Conservation (phyloP, 2,797 vertebrate genomes). For the Podarcis siculus region DNA sequence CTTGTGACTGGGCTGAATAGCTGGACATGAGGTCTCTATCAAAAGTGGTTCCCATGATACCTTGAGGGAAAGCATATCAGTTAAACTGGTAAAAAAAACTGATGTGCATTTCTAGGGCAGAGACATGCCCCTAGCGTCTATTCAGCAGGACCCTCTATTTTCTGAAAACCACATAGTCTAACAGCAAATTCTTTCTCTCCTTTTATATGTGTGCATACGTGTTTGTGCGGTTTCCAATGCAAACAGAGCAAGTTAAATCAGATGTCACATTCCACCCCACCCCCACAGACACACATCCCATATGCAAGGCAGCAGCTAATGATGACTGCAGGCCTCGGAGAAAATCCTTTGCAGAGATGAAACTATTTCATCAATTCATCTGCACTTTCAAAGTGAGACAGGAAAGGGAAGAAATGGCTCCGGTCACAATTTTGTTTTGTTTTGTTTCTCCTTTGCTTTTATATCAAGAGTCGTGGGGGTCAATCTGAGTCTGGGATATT, state of each 20-base stretch:
- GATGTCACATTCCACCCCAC: neutral
- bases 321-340: neutral
- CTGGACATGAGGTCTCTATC: neutral
- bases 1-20: neutral
- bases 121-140: neutral
- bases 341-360: neutral
- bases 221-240: neutral
- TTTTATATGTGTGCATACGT: neutral
- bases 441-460: conserved; percentile 52
- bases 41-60: neutral
- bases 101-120: neutral
- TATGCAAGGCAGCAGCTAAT: neutral
- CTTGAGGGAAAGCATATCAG: neutral
- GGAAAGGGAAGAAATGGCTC: neutral
- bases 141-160: conserved; percentile 18
- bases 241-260: conserved; percentile 14
- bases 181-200: conserved; percentile 26
- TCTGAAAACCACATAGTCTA: conserved; percentile 8
- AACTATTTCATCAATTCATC: conserved; percentile 12
- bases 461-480: conserved; percentile 32
- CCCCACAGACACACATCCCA: neutral
- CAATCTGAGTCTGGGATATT: conserved; percentile 60
- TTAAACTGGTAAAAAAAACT: conserved; percentile 1
- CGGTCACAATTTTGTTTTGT: conserved; percentile 48
- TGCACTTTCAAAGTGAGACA: conserved; percentile 19